A percentile compares a stretch with the other conserved stretches of the same genome.
Conservation (phyloP, 2,113 vertebrate species). For the Motacilla alba region DNA sequence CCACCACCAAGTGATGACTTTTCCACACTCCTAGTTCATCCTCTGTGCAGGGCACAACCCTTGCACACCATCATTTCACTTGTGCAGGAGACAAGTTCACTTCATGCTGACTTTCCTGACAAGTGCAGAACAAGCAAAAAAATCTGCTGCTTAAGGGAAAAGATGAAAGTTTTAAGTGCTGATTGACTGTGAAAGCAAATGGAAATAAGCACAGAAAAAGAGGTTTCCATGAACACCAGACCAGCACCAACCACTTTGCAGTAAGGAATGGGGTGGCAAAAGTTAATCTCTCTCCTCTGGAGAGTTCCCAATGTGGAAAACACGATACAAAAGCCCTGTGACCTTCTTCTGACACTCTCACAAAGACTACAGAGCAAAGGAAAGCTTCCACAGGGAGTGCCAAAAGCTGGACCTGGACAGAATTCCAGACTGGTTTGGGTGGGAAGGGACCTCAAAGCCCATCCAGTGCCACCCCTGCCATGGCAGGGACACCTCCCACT, state of each 20-base stretch:
- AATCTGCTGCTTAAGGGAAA: neutral
- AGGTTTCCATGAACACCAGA: neutral
- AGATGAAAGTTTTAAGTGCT: neutral
- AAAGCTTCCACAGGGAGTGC: neutral
- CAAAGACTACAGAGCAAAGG: neutral
- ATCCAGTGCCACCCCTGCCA: neutral
- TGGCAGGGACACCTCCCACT: neutral
- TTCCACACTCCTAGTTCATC: neutral
- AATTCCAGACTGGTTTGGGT: neutral
- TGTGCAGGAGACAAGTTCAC: neutral
- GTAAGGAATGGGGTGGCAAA: neutral
- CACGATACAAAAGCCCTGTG: rapidly evolving
- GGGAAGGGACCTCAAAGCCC: rapidly evolving
- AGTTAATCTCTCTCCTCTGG: neutral
- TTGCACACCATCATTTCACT: neutral
- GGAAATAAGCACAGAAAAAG: neutral
- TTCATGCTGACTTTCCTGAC: neutral
- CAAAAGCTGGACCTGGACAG: neutral
- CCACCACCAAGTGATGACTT: neutral
- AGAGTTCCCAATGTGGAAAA: neutral
- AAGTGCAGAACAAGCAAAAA: neutral
- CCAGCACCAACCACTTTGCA: neutral
- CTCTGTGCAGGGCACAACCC: neutral
- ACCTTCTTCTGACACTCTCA: neutral
- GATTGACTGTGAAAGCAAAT: neutral